These are phyloP conservation scores for Adrianichthys oophorus DNA, from an alignment of 2,797 vertebrate genomes.

Conservation along the genomic window DNA sequence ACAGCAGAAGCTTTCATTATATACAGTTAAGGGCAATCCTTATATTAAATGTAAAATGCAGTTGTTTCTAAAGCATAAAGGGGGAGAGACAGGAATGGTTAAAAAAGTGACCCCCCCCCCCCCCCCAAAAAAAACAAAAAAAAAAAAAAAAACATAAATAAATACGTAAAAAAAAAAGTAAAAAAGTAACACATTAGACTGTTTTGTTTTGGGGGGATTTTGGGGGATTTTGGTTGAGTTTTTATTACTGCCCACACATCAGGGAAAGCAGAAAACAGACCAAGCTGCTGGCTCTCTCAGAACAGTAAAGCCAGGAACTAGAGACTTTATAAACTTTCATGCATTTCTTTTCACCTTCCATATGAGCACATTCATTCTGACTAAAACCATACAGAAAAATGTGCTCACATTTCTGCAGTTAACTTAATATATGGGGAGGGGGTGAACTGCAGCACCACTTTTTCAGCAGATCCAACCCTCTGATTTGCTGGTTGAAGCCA, in stretches of 20 bases:
- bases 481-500: too few species aligned
- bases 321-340: neutral
- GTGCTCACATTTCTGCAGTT: too few species aligned
- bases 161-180: conserved; percentile 55
- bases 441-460: too few species aligned
- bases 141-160: too few species aligned
- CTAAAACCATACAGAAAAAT: too few species aligned
- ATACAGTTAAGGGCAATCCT: too few species aligned
- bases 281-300: conserved; percentile 41
- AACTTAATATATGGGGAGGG: too few species aligned
- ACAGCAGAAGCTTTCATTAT: too few species aligned
- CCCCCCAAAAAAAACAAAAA: too few species aligned
- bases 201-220: conserved; percentile 52
- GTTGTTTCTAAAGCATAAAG: neutral
- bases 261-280: conserved; percentile 71
- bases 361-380: conserved; percentile 10
- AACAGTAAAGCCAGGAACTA: conserved; percentile 27
- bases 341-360: conserved; percentile 5
- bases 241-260: conserved; percentile 65
- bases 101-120: too few species aligned
- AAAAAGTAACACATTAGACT: conserved; percentile 68
- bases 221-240: conserved; percentile 56
- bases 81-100: neutral
- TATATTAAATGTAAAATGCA: too few species aligned
- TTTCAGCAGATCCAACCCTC: too few species aligned